Percentiles rank a stretch among this genome's conserved stretches.
Evolutionary conservation across 2,888 invertebrate genomes (phyloP).

Genomic region (Pachycephus smyrnensis): DNA sequence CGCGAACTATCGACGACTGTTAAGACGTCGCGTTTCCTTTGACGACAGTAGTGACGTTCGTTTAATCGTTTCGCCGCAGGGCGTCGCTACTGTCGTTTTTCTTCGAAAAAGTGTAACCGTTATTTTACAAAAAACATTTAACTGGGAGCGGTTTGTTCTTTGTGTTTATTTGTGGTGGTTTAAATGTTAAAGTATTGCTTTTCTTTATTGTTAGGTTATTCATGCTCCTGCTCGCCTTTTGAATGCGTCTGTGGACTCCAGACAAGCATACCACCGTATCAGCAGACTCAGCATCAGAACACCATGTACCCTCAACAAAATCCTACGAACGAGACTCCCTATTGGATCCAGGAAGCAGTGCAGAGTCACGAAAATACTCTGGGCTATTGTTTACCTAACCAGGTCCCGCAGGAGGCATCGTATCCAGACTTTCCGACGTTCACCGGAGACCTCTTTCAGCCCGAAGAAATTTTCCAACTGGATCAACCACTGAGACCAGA

Average conservation of each 20-base stretch:
- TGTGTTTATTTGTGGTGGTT: background rate
- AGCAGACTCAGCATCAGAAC: slow-evolving; percentile 37
- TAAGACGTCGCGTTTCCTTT: background rate
- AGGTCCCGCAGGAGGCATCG: slow-evolving; percentile 61
- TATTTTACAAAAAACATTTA: background rate
- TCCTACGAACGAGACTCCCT: slow-evolving; percentile 47
- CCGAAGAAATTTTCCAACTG: slow-evolving; percentile 82
- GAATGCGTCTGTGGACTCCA: slow-evolving; percentile 76
- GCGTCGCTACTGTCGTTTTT: background rate
- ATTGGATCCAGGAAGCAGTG: slow-evolving; percentile 63
- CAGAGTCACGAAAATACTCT: slow-evolving; percentile 39
- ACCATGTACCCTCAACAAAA: slow-evolving; percentile 43
- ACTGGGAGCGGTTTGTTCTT: background rate
- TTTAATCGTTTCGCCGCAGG: background rate
- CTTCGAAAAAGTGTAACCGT: background rate
- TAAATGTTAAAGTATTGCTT: slow-evolving; percentile 8
- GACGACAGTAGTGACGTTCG: background rate
- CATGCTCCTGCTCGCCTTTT: slow-evolving; percentile 81
- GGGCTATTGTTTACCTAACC: slow-evolving; percentile 62
- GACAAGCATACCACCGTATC: slow-evolving; percentile 49
- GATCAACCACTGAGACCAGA: slow-evolving; percentile 79
- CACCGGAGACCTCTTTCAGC: slow-evolving; percentile 78
- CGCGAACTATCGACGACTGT: background rate
- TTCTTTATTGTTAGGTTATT: slow-evolving; percentile 69
- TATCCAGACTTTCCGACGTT: slow-evolving; percentile 72